phyloP scores from a whole-genome alignment of 2,888 invertebrate genomes.

The Drosophila quinaria region DNA sequence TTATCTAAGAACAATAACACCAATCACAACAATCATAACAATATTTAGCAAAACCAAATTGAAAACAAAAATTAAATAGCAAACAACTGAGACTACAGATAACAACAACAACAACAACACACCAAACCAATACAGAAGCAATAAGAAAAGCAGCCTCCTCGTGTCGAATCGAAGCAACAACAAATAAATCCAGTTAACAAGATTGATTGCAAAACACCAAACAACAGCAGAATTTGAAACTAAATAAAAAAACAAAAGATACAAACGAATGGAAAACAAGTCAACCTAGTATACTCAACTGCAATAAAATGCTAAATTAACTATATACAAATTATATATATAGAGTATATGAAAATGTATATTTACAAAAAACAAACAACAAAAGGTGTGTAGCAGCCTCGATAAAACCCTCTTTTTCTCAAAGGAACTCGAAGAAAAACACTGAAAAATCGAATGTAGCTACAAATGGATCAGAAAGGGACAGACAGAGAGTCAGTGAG shows the following conservation, averaged over 20 bases:
- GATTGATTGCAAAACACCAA: slow-evolving; percentile 25
- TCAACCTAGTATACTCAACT: slow-evolving; percentile 78
- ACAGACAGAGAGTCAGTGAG: neutral
- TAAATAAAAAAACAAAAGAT: slow-evolving; percentile 20
- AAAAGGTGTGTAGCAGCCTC: slow-evolving; percentile 39
- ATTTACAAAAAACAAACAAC: slow-evolving; percentile 61
- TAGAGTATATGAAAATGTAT: slow-evolving; percentile 70
- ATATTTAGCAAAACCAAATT: slow-evolving; percentile 41
- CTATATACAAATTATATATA: slow-evolving; percentile 65
- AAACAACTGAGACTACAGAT: slow-evolving; percentile 45
- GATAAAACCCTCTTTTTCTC: slow-evolving; percentile 3
- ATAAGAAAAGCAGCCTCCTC: slow-evolving; percentile 63
- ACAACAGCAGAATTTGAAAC: slow-evolving; percentile 24
- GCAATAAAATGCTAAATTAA: slow-evolving; percentile 72
- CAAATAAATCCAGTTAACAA: slow-evolving; percentile 14
- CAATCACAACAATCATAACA: slow-evolving; percentile 38
- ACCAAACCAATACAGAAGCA: slow-evolving; percentile 63
- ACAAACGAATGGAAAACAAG: slow-evolving; percentile 45
- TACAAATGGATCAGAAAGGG: slow-evolving; percentile 23
- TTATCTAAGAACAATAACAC: slow-evolving; percentile 26
- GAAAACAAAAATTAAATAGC: slow-evolving; percentile 13
- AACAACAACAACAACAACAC: slow-evolving; percentile 16
- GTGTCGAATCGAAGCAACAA: slow-evolving; percentile 50
- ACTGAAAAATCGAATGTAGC: neutral
- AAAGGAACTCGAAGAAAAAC: slow-evolving; percentile 4